A percentile compares a stretch with the other conserved stretches of the same genome.
phyloP scores from a whole-genome alignment of 2,797 vertebrate species.

The Dicrostonyx torquatus region DNA sequence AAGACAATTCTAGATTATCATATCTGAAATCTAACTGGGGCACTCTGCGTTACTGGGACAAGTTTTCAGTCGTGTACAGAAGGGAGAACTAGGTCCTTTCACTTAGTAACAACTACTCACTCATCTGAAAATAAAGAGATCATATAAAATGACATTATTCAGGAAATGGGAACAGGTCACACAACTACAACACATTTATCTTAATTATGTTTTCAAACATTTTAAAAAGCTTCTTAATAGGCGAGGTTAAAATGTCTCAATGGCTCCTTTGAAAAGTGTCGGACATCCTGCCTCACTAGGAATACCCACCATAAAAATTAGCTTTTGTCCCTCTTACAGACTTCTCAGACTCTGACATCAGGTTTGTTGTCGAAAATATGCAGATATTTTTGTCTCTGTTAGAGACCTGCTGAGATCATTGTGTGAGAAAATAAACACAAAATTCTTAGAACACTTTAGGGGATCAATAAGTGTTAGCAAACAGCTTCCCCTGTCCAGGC shows the following conservation, averaged over 20 bases:
- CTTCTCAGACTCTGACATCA: background rate
- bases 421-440: conserved; percentile 44
- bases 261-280: background rate
- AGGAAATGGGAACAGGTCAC: background rate
- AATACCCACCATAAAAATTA: background rate
- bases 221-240: background rate
- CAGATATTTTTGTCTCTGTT: background rate
- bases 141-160: background rate
- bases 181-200: background rate
- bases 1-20: background rate
- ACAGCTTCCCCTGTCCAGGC: background rate
- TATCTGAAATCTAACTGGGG: background rate
- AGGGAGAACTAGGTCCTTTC: background rate
- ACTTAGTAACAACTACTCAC: no score
- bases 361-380: background rate
- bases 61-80: background rate
- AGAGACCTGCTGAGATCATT: background rate
- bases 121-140: conserved; percentile 36
- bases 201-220: conserved; percentile 11
- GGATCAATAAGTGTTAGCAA: background rate
- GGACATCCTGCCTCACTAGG: background rate
- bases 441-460: background rate
- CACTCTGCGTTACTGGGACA: background rate
- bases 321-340: background rate
- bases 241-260: background rate